These are phyloP conservation scores for Mantis religiosa DNA, from an alignment of 2,888 invertebrate genomes.

Conservation along the genomic window DNA sequence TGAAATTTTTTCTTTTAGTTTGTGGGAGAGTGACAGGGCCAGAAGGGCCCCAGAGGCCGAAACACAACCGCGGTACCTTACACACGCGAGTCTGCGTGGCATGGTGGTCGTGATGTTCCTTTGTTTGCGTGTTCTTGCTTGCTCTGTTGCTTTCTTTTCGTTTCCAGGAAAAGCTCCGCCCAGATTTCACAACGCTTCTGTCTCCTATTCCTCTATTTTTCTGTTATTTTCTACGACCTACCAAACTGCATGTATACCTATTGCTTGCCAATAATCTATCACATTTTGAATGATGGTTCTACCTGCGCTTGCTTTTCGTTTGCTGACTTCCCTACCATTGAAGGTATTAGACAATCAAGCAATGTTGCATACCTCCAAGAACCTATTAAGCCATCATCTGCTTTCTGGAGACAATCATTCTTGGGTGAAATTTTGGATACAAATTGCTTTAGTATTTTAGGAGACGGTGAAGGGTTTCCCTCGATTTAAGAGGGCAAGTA, in stretches of 20 bases:
- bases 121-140: slow-evolving; percentile 3
- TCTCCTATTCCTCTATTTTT: not conserved
- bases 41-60: not conserved
- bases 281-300: not conserved
- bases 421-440: no score
- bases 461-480: no score
- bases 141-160: not conserved
- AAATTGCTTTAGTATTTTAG: no score
- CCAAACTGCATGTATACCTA: not conserved
- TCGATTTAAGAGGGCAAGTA: no score
- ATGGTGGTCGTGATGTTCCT: not conserved
- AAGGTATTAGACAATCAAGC: no score
- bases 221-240: not conserved
- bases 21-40: not conserved
- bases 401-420: no score
- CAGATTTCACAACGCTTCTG: slow-evolving; percentile 1
- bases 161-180: slow-evolving; percentile 15
- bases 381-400: not conserved
- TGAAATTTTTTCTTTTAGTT: not conserved
- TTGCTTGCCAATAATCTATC: not conserved
- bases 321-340: no score
- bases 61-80: not conserved
- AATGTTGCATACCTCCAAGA: not conserved
- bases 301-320: not conserved
- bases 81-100: slow-evolving; percentile 9